A percentile compares a stretch with the other conserved stretches of the same genome.
These are phyloP conservation scores for Boloria selene DNA, from an alignment of 2,888 invertebrate genomes.

Conservation along the genomic window DNA sequence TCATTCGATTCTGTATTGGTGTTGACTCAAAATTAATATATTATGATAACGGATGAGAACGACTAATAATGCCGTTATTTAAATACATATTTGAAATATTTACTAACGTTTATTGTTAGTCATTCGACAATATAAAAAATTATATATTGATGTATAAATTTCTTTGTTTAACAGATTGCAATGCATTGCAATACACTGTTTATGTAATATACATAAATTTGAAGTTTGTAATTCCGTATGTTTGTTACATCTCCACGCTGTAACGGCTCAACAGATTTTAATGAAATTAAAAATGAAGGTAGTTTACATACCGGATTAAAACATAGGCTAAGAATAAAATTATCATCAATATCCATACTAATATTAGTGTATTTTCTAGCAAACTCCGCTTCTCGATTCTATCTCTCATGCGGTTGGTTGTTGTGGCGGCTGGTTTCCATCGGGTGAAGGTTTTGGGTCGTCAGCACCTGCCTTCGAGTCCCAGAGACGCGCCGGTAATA, in stretches of 20 bases:
- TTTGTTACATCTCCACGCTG: neutral
- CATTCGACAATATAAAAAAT: too few species aligned
- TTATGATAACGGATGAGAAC: too few species aligned
- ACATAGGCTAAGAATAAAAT: neutral
- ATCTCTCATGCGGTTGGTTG: constrained; percentile 88
- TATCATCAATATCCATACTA: constrained; percentile 14
- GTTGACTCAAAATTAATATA: too few species aligned
- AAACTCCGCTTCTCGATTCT: constrained; percentile 85
- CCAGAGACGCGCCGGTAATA: constrained; percentile 90
- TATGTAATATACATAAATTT: too few species aligned
- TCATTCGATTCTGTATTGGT: too few species aligned
- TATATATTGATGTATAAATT: too few species aligned
- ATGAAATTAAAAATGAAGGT: neutral
- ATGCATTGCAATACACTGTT: too few species aligned
- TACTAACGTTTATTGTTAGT: too few species aligned
- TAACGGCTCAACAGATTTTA: neutral
- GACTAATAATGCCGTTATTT: too few species aligned
- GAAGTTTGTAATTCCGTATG: neutral
- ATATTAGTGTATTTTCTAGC: constrained; percentile 62
- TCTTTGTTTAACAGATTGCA: too few species aligned
- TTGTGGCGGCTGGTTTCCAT: constrained; percentile 91
- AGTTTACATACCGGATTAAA: neutral
- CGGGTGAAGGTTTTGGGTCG: constrained; percentile 89
- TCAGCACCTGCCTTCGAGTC: constrained; percentile 67
- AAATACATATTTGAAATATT: too few species aligned